Evolutionary conservation across 2,888 invertebrate species (phyloP).

Genomic region (Netelia inedita): DNA sequence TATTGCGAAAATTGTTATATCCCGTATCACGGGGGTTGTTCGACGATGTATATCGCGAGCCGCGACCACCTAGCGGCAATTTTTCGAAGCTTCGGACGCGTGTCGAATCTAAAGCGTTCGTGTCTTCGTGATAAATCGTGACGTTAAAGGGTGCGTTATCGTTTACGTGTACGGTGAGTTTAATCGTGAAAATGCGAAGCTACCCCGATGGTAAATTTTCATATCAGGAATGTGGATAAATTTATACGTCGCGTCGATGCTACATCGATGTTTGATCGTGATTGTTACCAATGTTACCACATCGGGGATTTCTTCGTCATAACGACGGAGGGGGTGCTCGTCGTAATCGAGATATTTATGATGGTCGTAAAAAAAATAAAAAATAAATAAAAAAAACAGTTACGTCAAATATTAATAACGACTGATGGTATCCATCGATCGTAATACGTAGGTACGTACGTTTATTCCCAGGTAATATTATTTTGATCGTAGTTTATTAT

Average conservation of each 20-base stretch:
- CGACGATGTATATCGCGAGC: no score
- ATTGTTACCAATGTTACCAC: slow-evolving; percentile 4
- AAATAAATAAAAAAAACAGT: neutral
- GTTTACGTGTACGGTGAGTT: no score
- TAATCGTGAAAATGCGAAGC: no score
- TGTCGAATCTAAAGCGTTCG: no score
- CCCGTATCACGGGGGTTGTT: neutral
- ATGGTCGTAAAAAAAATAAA: neutral
- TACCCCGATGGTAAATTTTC: no score
- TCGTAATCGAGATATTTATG: slow-evolving; percentile 33
- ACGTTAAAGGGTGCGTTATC: no score
- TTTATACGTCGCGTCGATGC: no score
- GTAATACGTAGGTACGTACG: no score
- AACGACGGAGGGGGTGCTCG: neutral
- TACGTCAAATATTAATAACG: neutral
- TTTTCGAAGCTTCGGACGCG: no score
- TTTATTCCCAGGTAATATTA: neutral
- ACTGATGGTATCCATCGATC: neutral
- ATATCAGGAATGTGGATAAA: no score
- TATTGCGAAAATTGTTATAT: neutral
- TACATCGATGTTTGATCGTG: neutral
- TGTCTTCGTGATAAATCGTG: no score
- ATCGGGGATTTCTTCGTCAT: neutral
- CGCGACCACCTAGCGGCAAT: no score
- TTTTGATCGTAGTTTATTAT: neutral